A percentile compares a stretch with the other conserved stretches of the same genome.
Conservation (phyloP, 2,888 invertebrate genomes). For the Podotricha telesiphe region DNA sequence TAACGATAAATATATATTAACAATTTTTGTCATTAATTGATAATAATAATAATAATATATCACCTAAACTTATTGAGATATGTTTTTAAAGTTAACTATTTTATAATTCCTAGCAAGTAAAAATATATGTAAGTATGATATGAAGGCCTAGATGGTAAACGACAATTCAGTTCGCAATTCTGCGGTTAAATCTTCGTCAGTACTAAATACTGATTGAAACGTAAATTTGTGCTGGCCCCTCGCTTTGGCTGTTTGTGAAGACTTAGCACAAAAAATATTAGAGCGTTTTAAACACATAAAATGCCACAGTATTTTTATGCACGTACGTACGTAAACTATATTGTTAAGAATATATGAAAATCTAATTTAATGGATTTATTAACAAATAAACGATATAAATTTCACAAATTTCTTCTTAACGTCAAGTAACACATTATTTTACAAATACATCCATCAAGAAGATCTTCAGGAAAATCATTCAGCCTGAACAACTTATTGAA, state of each 20-base stretch:
- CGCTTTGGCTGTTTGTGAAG: conserved; percentile 56
- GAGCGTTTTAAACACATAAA: conserved; percentile 2
- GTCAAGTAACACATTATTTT: background rate
- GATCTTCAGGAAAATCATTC: conserved; percentile 26
- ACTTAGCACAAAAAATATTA: conserved; percentile 36
- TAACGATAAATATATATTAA: too few relatives aligned
- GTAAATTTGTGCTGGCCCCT: conserved; percentile 64
- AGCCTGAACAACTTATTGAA: conserved; percentile 41
- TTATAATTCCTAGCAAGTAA: background rate
- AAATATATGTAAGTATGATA: background rate
- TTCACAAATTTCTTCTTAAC: background rate
- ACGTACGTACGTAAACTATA: background rate
- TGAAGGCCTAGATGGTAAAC: background rate
- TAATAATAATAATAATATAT: background rate
- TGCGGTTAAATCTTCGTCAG: conserved; percentile 63
- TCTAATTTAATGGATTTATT: background rate
- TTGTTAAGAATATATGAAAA: background rate
- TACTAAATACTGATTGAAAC: conserved; percentile 78
- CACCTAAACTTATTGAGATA: background rate
- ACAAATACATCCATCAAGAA: background rate
- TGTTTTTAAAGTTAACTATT: background rate
- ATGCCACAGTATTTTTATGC: background rate
- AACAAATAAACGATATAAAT: background rate
- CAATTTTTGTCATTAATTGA: too few relatives aligned
- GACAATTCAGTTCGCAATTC: background rate